These are phyloP conservation scores for Microctonus brassicae DNA, from an alignment of 2,888 invertebrate species.

Conservation along the genomic window DNA sequence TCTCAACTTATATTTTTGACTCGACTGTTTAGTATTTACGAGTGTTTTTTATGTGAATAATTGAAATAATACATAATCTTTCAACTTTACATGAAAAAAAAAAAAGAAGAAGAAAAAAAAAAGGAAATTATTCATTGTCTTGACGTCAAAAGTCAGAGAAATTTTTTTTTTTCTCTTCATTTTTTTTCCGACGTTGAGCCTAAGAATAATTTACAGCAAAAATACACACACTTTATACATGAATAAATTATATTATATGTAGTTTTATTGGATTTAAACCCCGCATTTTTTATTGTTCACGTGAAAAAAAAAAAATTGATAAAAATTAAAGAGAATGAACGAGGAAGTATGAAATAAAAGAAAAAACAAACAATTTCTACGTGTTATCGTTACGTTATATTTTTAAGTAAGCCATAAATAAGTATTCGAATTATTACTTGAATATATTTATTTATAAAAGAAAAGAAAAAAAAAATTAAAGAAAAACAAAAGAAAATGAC, in stretches of 20 bases:
- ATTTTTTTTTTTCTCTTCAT: neutral
- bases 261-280: slow-evolving; percentile 20
- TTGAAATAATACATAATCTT: slow-evolving; percentile 47
- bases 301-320: slow-evolving; percentile 22
- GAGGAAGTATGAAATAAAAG: slow-evolving; percentile 19
- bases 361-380: slow-evolving; percentile 58
- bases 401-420: slow-evolving; percentile 28
- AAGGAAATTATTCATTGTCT: slow-evolving; percentile 12
- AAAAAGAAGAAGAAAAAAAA: neutral
- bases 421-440: slow-evolving; percentile 35
- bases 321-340: slow-evolving; percentile 8
- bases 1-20: slow-evolving; percentile 62
- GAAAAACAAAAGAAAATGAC: neutral
- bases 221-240: slow-evolving; percentile 6
- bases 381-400: slow-evolving; percentile 58
- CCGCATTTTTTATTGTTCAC: slow-evolving; percentile 59
- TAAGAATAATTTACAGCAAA: slow-evolving; percentile 6
- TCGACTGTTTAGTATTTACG: slow-evolving; percentile 62
- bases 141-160: slow-evolving; percentile 2
- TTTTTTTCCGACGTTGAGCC: neutral
- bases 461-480: slow-evolving; percentile 16
- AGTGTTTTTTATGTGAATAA: slow-evolving; percentile 61
- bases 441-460: slow-evolving; percentile 33
- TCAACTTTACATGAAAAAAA: slow-evolving; percentile 5
- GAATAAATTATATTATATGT: neutral